Conservation (phyloP, 2,797 vertebrate genomes). For the Peromyscus attwateri region DNA sequence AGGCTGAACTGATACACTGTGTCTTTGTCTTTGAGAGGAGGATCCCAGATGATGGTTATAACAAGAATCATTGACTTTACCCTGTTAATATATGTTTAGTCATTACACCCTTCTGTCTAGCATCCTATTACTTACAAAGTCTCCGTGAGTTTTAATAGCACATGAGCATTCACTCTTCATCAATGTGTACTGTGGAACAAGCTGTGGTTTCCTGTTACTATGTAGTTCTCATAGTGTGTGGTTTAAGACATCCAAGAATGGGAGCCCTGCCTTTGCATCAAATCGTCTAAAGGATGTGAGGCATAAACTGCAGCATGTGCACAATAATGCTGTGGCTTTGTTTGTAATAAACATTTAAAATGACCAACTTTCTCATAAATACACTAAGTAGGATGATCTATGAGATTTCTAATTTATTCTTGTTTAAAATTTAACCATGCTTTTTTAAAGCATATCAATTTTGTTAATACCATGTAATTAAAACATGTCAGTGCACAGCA, state of each 20-base stretch:
- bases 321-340: conserved; percentile 87
- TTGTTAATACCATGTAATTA: conserved; percentile 99
- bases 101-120: conserved; percentile 76
- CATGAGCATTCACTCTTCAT: conserved; percentile 78
- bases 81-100: conserved; percentile 76
- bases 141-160: conserved; percentile 79
- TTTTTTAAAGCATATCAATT: conserved; percentile 99
- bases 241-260: conserved; percentile 84
- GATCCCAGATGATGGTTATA: not conserved
- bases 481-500: conserved; percentile 99
- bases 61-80: conserved; percentile 35
- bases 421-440: conserved; percentile 98
- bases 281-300: conserved; percentile 79
- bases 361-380: conserved; percentile 91
- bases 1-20: not conserved
- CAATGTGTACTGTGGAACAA: conserved; percentile 48
- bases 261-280: conserved; percentile 80
- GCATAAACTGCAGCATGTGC: conserved; percentile 80
- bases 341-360: conserved; percentile 91
- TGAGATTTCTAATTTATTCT: conserved; percentile 99
- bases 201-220: conserved; percentile 86
- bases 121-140: conserved; percentile 82
- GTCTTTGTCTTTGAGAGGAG: conserved; percentile 51
- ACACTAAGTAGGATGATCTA: conserved; percentile 97
- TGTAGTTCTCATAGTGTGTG: conserved; percentile 85